Base-by-base conservation (phyloP, 2,888 invertebrate genomes). In the Malthinus seriepunctatus region DNA sequence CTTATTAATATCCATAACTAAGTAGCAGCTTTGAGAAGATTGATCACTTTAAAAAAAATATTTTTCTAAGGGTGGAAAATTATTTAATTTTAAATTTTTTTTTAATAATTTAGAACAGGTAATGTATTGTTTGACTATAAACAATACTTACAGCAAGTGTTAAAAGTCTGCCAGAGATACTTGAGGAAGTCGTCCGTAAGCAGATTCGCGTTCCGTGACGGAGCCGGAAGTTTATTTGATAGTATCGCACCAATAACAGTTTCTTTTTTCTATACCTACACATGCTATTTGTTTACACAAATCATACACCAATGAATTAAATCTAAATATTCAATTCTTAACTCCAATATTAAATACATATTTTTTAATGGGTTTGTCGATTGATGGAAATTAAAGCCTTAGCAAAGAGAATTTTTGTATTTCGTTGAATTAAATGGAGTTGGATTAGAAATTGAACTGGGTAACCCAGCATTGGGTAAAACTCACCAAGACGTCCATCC, bases 201-300 rank as follows among this genome's bases (percentile, higher is more conserved):
- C 63, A 62, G 53, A 64, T 60, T 63, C 64, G 63, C 62, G 47
- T 62, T 58, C 62, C 63, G 57, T 46, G 59, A 64, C 63, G 63
- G 60, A 66, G 64, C 66, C 62, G 66, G 66, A 66, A 66, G 63
- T 62, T 63, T 64, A 56, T 57, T 53, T 51, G 66, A 66, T 66
- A 64, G 63, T 66, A 66, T 66, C 66, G 63, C 64, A 63, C 59
- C 63, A 58, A 63, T 62, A 64, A 51, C 46, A 60, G 38, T 50
- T 57, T 61, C 48, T 48, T 39, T 49, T 47, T 46, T 51, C 39
- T 35, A 23, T 23, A 23, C 34, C 14, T 32, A 60, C 62, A 62
- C 65, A 61, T 63, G 60, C 61, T 57, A 37, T 51, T 50, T 33
- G 32, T 51, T 51, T 51, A 44, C 44, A 35, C 10, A 10, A 35